phyloP scores from a whole-genome alignment of 1,140 invertebrate genomes.

The Ephestia elutella region DNA sequence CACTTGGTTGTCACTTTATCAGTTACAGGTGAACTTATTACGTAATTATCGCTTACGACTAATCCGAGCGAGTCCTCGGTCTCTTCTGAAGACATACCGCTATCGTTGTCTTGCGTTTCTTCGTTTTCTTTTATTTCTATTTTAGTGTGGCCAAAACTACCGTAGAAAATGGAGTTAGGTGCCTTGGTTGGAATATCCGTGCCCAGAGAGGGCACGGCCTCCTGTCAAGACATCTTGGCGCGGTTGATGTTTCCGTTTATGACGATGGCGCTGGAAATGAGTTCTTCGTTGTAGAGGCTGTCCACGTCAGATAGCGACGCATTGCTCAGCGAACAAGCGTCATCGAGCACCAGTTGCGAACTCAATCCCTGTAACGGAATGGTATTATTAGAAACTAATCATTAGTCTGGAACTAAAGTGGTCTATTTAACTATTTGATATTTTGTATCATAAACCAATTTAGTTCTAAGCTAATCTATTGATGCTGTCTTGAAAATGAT shows the following conservation, averaged over 20 bases:
- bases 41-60: conserved; percentile 35
- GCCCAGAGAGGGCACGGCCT: conserved; percentile 57
- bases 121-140: conserved; percentile 33
- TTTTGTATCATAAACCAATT: too few species aligned
- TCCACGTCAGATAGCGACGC: conserved; percentile 48
- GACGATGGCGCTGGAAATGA: conserved; percentile 40
- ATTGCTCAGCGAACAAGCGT: conserved; percentile 51
- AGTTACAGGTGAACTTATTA: conserved; percentile 34
- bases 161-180: conserved; percentile 38
- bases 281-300: conserved; percentile 48
- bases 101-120: conserved; percentile 49
- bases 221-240: conserved; percentile 56
- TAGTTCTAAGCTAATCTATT: too few species aligned
- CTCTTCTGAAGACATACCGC: conserved; percentile 67
- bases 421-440: too few species aligned
- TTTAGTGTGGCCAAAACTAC: conserved; percentile 56
- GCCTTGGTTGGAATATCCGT: conserved; percentile 34
- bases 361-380: conserved; percentile 50
- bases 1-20: conserved; percentile 57
- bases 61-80: conserved; percentile 54
- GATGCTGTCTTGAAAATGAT: too few species aligned
- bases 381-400: conserved; percentile 7
- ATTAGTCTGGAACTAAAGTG: too few species aligned
- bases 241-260: conserved; percentile 48
- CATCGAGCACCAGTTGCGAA: conserved; percentile 56